These are phyloP conservation scores for Scrobipalpa atriplicella DNA, from an alignment of 2,888 invertebrate species.

Conservation along the genomic window DNA sequence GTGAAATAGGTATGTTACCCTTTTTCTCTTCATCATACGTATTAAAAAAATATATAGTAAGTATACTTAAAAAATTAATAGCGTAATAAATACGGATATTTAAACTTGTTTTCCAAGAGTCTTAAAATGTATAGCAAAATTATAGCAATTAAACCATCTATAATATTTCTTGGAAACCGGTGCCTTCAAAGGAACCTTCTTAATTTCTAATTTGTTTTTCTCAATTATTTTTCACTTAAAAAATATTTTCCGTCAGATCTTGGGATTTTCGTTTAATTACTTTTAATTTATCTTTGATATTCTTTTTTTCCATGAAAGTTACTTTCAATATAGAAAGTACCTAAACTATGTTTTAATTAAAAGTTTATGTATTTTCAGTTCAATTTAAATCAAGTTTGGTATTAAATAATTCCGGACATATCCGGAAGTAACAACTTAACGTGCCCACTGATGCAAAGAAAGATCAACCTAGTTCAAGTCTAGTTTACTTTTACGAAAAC, in stretches of 20 bases:
- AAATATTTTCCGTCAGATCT: neutral
- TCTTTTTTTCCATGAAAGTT: neutral
- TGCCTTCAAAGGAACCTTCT: neutral
- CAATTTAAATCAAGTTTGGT: too few species aligned
- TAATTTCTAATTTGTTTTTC: neutral
- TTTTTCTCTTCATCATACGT: too few species aligned
- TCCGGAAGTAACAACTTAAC: neutral
- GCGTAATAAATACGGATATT: neutral
- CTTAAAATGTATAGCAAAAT: too few species aligned
- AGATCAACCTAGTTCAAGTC: neutral
- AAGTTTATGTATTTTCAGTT: too few species aligned
- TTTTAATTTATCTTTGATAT: neutral
- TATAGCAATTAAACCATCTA: neutral
- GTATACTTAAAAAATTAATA: too few species aligned
- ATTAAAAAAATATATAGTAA: too few species aligned
- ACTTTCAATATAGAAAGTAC: neutral
- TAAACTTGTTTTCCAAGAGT: neutral
- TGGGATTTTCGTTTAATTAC: neutral
- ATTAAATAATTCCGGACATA: neutral
- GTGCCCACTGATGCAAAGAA: neutral
- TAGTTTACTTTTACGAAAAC: neutral
- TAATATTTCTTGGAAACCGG: neutral
- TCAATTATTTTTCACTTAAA: neutral
- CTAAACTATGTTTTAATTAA: too few species aligned
- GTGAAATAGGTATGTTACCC: slow-evolving; percentile 1